phyloP scores from a whole-genome alignment of 2,797 vertebrate genomes.

The Kryptolebias ocellatus region DNA sequence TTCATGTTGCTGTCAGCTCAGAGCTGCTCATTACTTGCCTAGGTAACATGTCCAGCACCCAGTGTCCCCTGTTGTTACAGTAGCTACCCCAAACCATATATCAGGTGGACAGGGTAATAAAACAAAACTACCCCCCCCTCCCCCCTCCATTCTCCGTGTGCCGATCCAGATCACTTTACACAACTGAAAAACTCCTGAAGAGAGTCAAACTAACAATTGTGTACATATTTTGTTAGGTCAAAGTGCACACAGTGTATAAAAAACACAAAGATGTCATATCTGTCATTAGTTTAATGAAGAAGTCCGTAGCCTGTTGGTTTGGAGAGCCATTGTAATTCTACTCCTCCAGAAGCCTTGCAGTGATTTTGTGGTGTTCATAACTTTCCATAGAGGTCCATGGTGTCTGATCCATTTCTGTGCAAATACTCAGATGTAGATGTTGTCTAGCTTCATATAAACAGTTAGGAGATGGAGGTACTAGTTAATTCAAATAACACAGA shows the following conservation, averaged over 20 bases:
- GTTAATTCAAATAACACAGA: conserved; percentile 40
- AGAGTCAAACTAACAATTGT: not conserved
- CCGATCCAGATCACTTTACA: not conserved
- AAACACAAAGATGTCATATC: too few species aligned
- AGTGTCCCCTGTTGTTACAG: conserved; percentile 15
- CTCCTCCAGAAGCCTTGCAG: too few species aligned
- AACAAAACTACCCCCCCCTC: conserved; percentile 3
- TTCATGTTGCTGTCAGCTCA: conserved; percentile 22
- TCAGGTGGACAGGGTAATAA: conserved; percentile 40
- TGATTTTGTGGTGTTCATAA: not conserved
- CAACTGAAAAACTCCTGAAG: not conserved
- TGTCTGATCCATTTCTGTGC: too few species aligned
- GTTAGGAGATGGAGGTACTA: conserved; percentile 39
- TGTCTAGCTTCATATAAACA: too few species aligned
- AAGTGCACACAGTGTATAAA: too few species aligned
- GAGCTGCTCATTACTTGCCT: conserved; percentile 61
- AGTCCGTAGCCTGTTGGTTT: not conserved
- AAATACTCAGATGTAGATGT: too few species aligned
- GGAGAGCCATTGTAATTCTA: not conserved
- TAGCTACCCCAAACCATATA: conserved; percentile 27
- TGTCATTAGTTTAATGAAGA: too few species aligned
- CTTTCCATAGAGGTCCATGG: too few species aligned
- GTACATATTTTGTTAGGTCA: not conserved
- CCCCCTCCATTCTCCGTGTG: not conserved
- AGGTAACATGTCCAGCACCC: conserved; percentile 53